Evolutionary conservation across 2,113 vertebrate species (phyloP), one percentile per base, ranked within the genome.

Genomic region (Pterocles gutturalis): DNA sequence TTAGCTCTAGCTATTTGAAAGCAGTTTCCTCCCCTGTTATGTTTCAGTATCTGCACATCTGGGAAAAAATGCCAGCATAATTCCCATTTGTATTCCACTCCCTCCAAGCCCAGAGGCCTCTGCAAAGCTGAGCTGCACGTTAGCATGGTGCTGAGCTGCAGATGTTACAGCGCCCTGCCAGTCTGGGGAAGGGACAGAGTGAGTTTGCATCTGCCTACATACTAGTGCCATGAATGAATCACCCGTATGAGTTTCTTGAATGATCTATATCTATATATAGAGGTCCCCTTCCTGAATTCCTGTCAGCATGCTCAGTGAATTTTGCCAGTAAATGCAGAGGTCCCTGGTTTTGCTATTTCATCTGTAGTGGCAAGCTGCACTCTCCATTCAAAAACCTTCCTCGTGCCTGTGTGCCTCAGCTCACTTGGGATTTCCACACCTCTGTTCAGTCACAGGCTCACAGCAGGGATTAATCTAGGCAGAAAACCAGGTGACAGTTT

Each of bases 121-220:
- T 69, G 49, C 49, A 36, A 43, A 34, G 33, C 29, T 22, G 45
- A 34, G 43, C 43, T 55, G 36, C 10, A 3, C 3, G 0, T 36
- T 36, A 34, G 20, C 26, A 2, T 0, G 0, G 13, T 48, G 86
- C 70, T 49, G 33, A 86, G 51, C 51, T 31, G 20, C 54, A 33
- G 64, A 4, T 2, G 0, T 21, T n/a, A 7, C 25, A 41, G 53
- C 43, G 65, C 17, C 22, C 1, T 4, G 33, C 33, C n/a, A 20
- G 21, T 45, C 3, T 54, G 31, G 31, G 55, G 26, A 31, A 29
- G 11, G 38, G 55, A 9, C 20, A 41, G 70, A 24, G 28, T 4
- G 58, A 25, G 60, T 89, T 76, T 69, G 57, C 54, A 34, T 49
- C 80, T 43, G 26, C 45, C 61, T 55, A 19, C 10, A 0, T 28